Conservation (phyloP, 2,113 vertebrate species). For the Meleagris gallopavo region DNA sequence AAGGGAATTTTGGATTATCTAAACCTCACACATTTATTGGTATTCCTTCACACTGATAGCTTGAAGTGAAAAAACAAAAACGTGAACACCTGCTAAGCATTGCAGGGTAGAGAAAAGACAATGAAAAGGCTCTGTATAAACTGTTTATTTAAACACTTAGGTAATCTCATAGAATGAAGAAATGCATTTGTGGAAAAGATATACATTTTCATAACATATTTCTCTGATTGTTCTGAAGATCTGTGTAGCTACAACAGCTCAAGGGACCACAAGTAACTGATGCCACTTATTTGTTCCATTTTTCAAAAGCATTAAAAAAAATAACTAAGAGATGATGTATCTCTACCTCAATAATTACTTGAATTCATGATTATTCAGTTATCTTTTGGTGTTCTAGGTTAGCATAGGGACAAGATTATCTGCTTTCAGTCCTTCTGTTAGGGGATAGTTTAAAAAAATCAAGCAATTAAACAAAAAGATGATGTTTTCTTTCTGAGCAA, state of each 20-base stretch:
- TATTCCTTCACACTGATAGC: slow-evolving; percentile 63
- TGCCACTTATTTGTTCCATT: background rate
- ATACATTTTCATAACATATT: background rate
- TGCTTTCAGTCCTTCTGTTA: background rate
- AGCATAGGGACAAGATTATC: background rate
- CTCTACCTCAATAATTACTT: background rate
- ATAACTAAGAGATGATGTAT: background rate
- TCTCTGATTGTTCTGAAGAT: background rate
- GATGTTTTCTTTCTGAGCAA: slow-evolving; percentile 32
- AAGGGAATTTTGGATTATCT: slow-evolving; percentile 78
- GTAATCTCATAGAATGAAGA: slow-evolving; percentile 30
- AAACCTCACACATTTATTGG: slow-evolving; percentile 73
- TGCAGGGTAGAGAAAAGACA: slow-evolving; percentile 38
- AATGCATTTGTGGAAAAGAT: slow-evolving; percentile 6
- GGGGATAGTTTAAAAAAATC: background rate
- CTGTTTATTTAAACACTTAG: slow-evolving; percentile 58
- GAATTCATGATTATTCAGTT: background rate
- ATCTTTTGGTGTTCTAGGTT: background rate
- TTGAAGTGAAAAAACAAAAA: slow-evolving; percentile 64
- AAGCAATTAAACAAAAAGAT: background rate
- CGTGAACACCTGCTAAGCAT: slow-evolving; percentile 66
- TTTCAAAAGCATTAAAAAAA: background rate
- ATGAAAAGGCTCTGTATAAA: slow-evolving; percentile 36
- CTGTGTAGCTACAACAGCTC: background rate
- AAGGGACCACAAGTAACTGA: background rate